These are phyloP conservation scores for Muntiacus muntjak DNA, from an alignment of 2,113 vertebrate species.

Conservation along the genomic window DNA sequence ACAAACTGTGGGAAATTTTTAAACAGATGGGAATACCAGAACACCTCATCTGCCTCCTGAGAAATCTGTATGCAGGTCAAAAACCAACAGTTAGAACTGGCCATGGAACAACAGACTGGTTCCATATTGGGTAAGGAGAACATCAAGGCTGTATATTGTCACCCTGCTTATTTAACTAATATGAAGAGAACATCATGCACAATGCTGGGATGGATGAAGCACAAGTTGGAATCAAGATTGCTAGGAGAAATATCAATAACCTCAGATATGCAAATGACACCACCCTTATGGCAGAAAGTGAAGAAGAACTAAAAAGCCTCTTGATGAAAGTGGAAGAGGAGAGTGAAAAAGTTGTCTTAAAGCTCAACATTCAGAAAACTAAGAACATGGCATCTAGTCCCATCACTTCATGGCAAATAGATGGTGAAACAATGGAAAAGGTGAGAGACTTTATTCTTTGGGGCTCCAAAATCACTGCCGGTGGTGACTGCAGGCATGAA, in stretches of 20 bases:
- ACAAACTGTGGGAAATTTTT: not conserved
- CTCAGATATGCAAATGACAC: not conserved
- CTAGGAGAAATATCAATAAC: not conserved
- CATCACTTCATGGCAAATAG: not conserved
- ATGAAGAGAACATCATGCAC: not conserved
- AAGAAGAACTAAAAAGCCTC: not conserved
- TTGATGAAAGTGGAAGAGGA: not conserved
- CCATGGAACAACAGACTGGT: not conserved
- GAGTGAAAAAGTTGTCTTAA: not conserved
- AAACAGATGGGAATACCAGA: not conserved
- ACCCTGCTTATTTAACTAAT: not conserved
- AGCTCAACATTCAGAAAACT: not conserved
- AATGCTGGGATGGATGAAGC: not conserved
- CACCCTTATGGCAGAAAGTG: not conserved
- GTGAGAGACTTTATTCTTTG: not conserved
- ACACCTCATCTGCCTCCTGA: not conserved
- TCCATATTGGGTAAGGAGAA: not conserved
- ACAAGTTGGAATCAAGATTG: not conserved
- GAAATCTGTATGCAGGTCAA: not conserved
- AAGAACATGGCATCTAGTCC: not conserved
- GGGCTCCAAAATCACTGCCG: not conserved
- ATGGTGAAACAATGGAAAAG: not conserved
- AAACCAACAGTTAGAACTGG: not conserved
- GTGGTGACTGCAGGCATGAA: not conserved
- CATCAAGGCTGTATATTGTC: not conserved